phyloP scores from a whole-genome alignment of 1,140 invertebrate species.

The Solenopsis invicta region DNA sequence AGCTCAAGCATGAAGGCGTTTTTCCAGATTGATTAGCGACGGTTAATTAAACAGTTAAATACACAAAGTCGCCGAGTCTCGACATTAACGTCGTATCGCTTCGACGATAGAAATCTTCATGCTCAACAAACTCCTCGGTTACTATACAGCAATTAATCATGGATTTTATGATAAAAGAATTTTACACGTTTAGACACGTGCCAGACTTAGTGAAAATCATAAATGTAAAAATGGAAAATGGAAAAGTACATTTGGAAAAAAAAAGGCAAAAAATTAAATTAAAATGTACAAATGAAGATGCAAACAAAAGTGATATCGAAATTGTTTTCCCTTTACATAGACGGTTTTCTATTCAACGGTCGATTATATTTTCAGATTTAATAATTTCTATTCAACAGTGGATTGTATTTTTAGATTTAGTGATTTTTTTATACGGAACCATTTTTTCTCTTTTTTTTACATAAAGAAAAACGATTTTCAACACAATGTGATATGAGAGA shows the following conservation, averaged over 20 bases:
- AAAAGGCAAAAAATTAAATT: not conserved
- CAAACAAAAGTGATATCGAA: constrained; percentile 9
- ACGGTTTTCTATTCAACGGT: not conserved
- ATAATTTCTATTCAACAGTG: not conserved
- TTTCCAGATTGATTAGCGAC: constrained; percentile 43
- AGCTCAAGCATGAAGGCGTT: not conserved
- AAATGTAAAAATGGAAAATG: not conserved
- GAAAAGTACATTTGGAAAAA: not conserved
- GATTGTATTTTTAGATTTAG: constrained; percentile 1
- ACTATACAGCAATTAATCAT: constrained; percentile 24
- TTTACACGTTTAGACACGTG: not conserved
- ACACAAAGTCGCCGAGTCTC: not conserved
- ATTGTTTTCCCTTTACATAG: not conserved
- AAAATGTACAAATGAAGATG: constrained; percentile 3
- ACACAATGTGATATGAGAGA: not conserved
- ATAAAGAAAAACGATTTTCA: not conserved
- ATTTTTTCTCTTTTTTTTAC: not conserved
- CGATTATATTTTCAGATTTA: constrained; percentile 20
- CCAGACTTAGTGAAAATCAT: not conserved
- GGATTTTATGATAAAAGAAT: constrained; percentile 8
- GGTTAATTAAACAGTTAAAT: constrained; percentile 49
- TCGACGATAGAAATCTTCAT: constrained; percentile 40
- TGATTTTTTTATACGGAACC: not conserved
- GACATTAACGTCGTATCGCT: not conserved
- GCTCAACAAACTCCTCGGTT: not conserved